Evolutionary conservation across 2,797 vertebrate species (phyloP).

Genomic region (Octomys mimax): DNA sequence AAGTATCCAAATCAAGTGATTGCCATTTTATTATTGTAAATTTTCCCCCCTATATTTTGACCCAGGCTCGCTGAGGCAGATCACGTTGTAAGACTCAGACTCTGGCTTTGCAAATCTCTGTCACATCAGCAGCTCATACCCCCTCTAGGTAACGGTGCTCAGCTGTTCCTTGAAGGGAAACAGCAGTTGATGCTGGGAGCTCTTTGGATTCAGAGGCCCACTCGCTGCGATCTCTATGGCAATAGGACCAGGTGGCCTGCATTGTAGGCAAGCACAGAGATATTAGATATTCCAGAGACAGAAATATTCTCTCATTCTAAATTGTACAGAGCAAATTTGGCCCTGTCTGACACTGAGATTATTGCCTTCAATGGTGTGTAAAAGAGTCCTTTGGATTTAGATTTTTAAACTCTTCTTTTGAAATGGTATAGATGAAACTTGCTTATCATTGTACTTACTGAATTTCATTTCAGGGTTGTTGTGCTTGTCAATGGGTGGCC

Average conservation of each 20-base stretch:
- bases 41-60: constrained; percentile 39
- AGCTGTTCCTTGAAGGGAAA: constrained; percentile 25
- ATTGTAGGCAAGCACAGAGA: constrained; percentile 38
- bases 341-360: constrained; percentile 74
- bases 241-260: not conserved
- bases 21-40: not conserved
- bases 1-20: constrained; percentile 60
- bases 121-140: not conserved
- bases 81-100: constrained; percentile 13
- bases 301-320: constrained; percentile 69
- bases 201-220: constrained; percentile 13
- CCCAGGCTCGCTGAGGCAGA: constrained; percentile 8
- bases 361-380: constrained; percentile 72
- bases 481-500: constrained; percentile 69
- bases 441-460: constrained; percentile 72
- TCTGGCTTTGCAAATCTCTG: not conserved
- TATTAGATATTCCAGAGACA: constrained; percentile 64
- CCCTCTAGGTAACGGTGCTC: not conserved
- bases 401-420: constrained; percentile 79
- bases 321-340: constrained; percentile 66
- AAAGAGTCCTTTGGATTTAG: constrained; percentile 62
- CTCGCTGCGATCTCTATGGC: constrained; percentile 57
- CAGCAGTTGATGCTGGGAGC: not conserved
- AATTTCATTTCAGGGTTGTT: constrained; percentile 77
- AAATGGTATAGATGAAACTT: constrained; percentile 77